These are phyloP conservation scores for Anseranas semipalmata DNA, from an alignment of 2,113 vertebrate genomes.

Conservation along the genomic window DNA sequence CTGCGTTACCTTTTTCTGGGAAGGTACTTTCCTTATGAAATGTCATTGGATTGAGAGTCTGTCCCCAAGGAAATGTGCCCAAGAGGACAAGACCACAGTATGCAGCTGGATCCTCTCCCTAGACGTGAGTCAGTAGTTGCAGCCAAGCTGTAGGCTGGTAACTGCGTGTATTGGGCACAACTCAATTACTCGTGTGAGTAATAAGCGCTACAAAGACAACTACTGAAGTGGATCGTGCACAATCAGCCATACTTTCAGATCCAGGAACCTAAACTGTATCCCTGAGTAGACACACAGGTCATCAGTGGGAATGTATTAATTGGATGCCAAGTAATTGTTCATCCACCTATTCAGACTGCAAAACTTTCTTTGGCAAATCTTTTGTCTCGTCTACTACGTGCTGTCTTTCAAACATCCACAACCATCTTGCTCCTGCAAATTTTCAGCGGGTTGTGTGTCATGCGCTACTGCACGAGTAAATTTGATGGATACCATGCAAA, in stretches of 20 bases:
- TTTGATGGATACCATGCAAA: not conserved
- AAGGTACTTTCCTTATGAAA: not conserved
- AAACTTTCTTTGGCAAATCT: not conserved
- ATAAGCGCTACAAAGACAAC: not conserved
- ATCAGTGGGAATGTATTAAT: not conserved
- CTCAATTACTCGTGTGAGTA: accelerated
- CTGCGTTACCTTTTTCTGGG: not conserved
- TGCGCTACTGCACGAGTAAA: not conserved
- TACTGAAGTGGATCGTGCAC: not conserved
- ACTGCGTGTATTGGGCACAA: not conserved
- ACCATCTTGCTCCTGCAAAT: not conserved
- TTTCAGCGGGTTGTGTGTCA: not conserved
- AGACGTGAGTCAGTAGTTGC: accelerated
- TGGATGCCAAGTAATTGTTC: not conserved
- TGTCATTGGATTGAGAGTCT: not conserved
- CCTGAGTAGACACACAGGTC: not conserved
- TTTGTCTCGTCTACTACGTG: not conserved
- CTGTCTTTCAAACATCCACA: not conserved
- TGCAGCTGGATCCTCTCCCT: not conserved
- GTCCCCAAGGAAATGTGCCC: not conserved
- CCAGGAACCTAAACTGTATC: not conserved
- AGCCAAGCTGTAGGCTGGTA: not conserved
- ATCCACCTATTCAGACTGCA: not conserved
- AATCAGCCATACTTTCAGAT: not conserved
- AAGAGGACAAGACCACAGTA: not conserved